Conservation (phyloP, 2,113 vertebrate genomes). For the Microtus montanus region DNA sequence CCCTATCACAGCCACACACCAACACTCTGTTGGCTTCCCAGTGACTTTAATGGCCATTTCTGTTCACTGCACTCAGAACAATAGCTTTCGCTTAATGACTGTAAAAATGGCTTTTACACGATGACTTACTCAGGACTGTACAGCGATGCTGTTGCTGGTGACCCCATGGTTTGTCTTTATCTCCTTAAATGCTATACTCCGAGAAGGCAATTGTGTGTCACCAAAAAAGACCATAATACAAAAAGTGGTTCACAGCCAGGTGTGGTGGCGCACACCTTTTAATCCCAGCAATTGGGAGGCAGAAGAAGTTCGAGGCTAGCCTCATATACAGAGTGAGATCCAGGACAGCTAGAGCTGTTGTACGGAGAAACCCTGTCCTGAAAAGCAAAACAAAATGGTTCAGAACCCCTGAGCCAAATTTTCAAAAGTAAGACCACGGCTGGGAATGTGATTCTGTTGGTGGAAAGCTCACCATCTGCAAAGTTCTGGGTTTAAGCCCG, state of each 20-base stretch:
- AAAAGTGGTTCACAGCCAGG: background rate
- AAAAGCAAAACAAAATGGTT: background rate
- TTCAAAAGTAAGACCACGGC: background rate
- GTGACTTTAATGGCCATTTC: background rate
- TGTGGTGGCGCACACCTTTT: background rate
- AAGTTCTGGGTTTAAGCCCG: background rate
- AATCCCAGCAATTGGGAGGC: background rate
- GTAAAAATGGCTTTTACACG: background rate
- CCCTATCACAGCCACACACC: background rate
- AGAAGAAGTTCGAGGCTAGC: background rate
- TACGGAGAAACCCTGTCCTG: background rate
- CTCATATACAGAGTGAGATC: background rate
- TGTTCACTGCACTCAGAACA: background rate
- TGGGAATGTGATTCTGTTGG: background rate
- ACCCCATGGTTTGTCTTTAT: background rate
- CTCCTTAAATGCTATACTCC: background rate
- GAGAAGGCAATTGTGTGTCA: background rate
- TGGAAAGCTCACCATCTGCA: too few species aligned
- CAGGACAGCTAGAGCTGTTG: background rate
- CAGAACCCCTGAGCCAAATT: background rate
- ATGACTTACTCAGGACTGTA: background rate
- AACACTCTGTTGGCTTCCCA: rapidly evolving
- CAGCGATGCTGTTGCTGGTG: background rate
- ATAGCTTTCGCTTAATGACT: background rate
- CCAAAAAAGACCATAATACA: background rate